Percentiles rank a stretch among this genome's conserved stretches.
phyloP scores from a whole-genome alignment of 30 jellyfish, hydroid and myxozoan genomes.

The Aurelia coerulea region DNA sequence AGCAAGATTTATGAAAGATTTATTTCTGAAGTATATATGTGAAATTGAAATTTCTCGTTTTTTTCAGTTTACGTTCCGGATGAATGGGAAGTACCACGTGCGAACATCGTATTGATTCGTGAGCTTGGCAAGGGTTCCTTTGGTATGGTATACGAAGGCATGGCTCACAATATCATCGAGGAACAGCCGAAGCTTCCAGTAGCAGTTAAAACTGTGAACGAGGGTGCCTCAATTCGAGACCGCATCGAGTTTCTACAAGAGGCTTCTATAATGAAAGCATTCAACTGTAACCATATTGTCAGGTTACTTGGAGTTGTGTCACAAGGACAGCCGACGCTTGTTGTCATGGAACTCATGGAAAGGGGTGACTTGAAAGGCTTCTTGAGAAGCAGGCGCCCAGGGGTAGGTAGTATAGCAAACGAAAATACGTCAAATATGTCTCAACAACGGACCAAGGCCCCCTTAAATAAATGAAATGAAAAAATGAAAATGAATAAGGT shows the following conservation, averaged over 20 bases:
- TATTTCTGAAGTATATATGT: no score
- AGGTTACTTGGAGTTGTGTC: slow-evolving; percentile 92
- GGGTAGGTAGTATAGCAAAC: slow-evolving; percentile 38
- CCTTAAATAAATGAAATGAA: no score
- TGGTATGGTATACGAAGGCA: slow-evolving; percentile 98
- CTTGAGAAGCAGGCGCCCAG: slow-evolving; percentile 91
- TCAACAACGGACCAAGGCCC: no score
- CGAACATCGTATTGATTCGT: slow-evolving; percentile 80
- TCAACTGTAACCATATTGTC: slow-evolving; percentile 89
- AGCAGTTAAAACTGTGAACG: slow-evolving; percentile 97
- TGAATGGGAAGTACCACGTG: slow-evolving; percentile 99
- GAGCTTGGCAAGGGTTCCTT: slow-evolving; percentile 98
- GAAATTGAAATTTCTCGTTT: no score
- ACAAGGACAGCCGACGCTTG: slow-evolving; percentile 98
- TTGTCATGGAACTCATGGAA: slow-evolving; percentile 98
- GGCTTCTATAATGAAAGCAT: slow-evolving; percentile 98
- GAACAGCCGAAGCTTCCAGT: slow-evolving; percentile 78
- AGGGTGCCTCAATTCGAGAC: slow-evolving; percentile 89
- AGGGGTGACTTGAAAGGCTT: slow-evolving; percentile 93
- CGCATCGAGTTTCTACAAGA: slow-evolving; percentile 94
- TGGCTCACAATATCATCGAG: slow-evolving; percentile 80
- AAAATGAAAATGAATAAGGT: no score
- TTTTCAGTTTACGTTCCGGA: slow-evolving; percentile 90
- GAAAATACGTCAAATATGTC: no score
- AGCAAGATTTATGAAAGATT: no score